These are phyloP conservation scores for Lontra canadensis DNA, from an alignment of 2,113 vertebrate genomes.

Conservation along the genomic window DNA sequence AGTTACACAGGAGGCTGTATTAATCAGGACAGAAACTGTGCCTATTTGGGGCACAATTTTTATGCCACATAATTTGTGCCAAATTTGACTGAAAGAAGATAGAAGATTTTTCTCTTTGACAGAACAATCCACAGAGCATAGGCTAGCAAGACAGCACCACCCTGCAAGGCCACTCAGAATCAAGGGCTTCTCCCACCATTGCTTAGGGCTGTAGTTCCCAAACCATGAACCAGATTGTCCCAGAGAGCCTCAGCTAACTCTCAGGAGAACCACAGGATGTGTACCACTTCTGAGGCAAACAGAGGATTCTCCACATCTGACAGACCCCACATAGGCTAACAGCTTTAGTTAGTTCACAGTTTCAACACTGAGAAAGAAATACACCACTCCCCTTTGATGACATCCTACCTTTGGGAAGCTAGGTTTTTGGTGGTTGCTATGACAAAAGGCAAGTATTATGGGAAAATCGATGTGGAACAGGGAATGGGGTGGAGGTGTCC, in stretches of 20 bases:
- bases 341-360: background rate
- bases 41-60: background rate
- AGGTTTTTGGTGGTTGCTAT: background rate
- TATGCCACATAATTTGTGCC: too few relatives aligned
- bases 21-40: background rate
- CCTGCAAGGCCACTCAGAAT: background rate
- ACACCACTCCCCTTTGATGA: background rate
- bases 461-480: background rate
- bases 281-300: background rate
- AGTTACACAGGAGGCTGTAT: background rate
- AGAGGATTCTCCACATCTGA: background rate
- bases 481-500: too few relatives aligned
- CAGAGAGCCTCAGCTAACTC: background rate
- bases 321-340: background rate
- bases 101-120: background rate
- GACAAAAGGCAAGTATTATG: background rate
- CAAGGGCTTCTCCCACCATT: background rate
- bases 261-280: background rate
- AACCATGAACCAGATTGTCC: background rate
- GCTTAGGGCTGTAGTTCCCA: background rate
- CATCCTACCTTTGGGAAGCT: background rate
- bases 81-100: background rate
- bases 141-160: background rate
- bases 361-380: background rate
- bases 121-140: background rate